Evolutionary conservation across 2,113 vertebrate species (phyloP).

Genomic region (Meriones unguiculatus): DNA sequence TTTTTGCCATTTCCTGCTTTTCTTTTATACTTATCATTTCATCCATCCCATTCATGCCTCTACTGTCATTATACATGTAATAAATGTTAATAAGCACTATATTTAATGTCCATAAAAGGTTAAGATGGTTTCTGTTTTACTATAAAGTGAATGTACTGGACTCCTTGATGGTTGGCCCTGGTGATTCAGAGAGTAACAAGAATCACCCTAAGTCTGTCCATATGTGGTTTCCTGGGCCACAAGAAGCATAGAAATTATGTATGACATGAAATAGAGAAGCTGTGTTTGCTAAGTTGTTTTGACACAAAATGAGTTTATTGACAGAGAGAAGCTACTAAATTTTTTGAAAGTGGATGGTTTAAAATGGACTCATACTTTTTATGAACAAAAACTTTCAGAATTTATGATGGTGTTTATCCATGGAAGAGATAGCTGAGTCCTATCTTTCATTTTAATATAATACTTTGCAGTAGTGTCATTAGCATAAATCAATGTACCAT

Average conservation of each 20-base stretch:
- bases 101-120: too few species aligned
- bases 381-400: conserved; percentile 38
- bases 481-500: conserved; percentile 76
- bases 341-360: not conserved
- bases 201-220: not conserved
- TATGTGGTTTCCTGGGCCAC: not conserved
- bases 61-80: not conserved
- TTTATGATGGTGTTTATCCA: conserved; percentile 33
- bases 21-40: not conserved
- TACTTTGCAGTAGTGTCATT: conserved; percentile 65
- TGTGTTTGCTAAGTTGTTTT: not conserved
- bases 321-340: not conserved
- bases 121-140: not conserved
- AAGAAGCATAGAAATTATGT: not conserved
- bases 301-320: conserved; percentile 32
- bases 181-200: not conserved
- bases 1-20: not conserved
- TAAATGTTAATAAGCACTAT: not conserved
- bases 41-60: not conserved
- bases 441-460: conserved; percentile 62
- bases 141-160: not conserved
- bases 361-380: not conserved
- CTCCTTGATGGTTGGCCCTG: not conserved
- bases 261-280: not conserved
- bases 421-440: not conserved